Evolutionary conservation across 1,140 invertebrate species (phyloP).

Genomic region (Leptestheria dahalacensis): DNA sequence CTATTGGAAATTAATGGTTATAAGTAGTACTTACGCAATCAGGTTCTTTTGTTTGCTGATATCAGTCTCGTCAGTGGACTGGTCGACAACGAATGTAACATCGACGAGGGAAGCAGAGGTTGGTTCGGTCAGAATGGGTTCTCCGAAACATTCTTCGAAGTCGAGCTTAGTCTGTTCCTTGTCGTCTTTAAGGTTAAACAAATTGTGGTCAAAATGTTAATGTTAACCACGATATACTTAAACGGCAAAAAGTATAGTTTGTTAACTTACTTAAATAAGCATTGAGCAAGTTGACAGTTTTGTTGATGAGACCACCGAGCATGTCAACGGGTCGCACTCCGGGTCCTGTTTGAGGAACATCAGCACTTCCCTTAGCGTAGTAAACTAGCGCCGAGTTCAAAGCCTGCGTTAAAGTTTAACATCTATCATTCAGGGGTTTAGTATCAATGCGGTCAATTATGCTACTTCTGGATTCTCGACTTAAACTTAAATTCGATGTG

Average conservation of each 20-base stretch:
- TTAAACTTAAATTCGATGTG: too few species aligned
- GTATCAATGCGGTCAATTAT: background rate
- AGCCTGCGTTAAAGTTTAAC: slow-evolving; percentile 26
- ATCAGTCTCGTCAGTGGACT: background rate
- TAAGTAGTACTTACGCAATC: slow-evolving; percentile 4
- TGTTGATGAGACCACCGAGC: slow-evolving; percentile 1
- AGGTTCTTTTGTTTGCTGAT: slow-evolving; percentile 5
- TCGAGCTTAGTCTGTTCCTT: background rate
- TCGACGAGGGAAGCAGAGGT: slow-evolving; percentile 6
- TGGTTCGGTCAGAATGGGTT: background rate
- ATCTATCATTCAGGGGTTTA: too few species aligned
- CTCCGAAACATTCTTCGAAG: background rate
- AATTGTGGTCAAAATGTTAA: too few species aligned
- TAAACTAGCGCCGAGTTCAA: slow-evolving; percentile 6
- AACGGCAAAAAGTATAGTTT: background rate
- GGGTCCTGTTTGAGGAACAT: slow-evolving; percentile 3
- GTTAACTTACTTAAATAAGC: slow-evolving; percentile 1
- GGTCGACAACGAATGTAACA: slow-evolving; percentile 13
- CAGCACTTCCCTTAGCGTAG: slow-evolving; percentile 4
- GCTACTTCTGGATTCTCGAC: slow-evolving; percentile 31
- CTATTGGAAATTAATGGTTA: background rate
- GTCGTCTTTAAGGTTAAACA: background rate
- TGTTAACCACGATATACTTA: too few species aligned
- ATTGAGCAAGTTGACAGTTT: background rate
- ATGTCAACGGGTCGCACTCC: slow-evolving; percentile 1